Evolutionary conservation across 2,113 vertebrate species (phyloP).

Genomic region (Oplegnathus fasciatus): DNA sequence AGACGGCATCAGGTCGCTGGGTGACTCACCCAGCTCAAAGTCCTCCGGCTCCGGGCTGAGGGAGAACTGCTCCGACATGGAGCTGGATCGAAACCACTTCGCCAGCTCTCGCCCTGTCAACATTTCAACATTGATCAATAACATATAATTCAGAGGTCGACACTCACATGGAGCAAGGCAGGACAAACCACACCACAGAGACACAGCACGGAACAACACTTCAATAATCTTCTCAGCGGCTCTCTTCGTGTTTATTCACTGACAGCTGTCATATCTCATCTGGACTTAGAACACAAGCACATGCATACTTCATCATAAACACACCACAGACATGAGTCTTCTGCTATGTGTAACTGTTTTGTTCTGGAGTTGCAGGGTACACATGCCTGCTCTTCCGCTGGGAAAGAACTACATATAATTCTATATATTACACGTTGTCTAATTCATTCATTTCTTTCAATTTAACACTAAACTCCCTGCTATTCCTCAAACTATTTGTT

Average conservation of each 20-base stretch:
- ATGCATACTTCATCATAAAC: not conserved
- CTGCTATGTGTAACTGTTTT: not conserved
- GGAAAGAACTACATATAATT: not conserved
- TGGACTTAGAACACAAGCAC: not conserved
- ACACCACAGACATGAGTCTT: no score
- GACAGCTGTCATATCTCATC: no score
- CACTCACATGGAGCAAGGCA: not conserved
- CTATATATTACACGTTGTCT: not conserved
- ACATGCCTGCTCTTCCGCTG: not conserved
- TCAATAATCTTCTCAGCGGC: no score
- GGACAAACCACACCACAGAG: not conserved
- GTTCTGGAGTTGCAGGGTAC: not conserved
- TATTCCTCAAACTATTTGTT: not conserved
- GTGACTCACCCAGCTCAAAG: conserved; percentile 85
- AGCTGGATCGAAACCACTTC: conserved; percentile 86
- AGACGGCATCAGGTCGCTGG: conserved; percentile 66
- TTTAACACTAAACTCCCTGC: not conserved
- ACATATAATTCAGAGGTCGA: not conserved
- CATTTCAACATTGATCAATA: not conserved
- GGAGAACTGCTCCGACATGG: conserved; percentile 76
- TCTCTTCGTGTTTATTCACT: no score
- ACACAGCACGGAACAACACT: not conserved
- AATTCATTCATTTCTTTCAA: not conserved
- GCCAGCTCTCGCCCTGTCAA: conserved; percentile 90
- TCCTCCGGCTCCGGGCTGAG: conserved; percentile 83